phyloP scores from a whole-genome alignment of 2,888 invertebrate genomes.

The Cerastis leucographa region DNA sequence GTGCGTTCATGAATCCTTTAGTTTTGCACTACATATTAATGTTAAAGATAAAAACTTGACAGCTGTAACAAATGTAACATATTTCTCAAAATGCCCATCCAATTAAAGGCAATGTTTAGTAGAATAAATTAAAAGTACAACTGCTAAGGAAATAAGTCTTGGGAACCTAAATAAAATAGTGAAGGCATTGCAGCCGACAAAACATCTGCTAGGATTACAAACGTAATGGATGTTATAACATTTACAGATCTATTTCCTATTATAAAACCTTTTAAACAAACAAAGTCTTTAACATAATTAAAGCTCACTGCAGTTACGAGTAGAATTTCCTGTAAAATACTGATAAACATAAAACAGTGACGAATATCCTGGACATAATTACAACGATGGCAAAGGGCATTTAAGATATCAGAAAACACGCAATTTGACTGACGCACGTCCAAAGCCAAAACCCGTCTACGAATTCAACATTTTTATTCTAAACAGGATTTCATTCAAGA shows the following conservation, averaged over 20 bases:
- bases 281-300: slow-evolving; percentile 16
- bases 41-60: slow-evolving; percentile 22
- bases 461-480: slow-evolving; percentile 25
- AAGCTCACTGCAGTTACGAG: slow-evolving; percentile 1
- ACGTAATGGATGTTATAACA: neutral
- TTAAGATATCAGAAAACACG: slow-evolving; percentile 47
- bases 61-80: slow-evolving; percentile 14
- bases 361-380: slow-evolving; percentile 56
- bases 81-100: neutral
- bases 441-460: slow-evolving; percentile 25
- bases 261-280: slow-evolving; percentile 15
- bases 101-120: slow-evolving; percentile 14
- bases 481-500: slow-evolving; percentile 48
- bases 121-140: slow-evolving; percentile 27
- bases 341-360: slow-evolving; percentile 54
- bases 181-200: neutral
- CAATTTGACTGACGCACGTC: slow-evolving; percentile 20
- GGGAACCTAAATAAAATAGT: neutral
- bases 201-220: slow-evolving; percentile 18
- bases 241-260: neutral
- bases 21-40: slow-evolving; percentile 4
- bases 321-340: slow-evolving; percentile 57
- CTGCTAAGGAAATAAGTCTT: slow-evolving; percentile 10
- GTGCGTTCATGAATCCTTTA: slow-evolving; percentile 14
- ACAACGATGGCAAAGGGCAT: slow-evolving; percentile 55